Evolutionary conservation across 2,888 invertebrate species (phyloP), one percentile per base, ranked within the genome.

Genomic region (Frankliniella fusca): DNA sequence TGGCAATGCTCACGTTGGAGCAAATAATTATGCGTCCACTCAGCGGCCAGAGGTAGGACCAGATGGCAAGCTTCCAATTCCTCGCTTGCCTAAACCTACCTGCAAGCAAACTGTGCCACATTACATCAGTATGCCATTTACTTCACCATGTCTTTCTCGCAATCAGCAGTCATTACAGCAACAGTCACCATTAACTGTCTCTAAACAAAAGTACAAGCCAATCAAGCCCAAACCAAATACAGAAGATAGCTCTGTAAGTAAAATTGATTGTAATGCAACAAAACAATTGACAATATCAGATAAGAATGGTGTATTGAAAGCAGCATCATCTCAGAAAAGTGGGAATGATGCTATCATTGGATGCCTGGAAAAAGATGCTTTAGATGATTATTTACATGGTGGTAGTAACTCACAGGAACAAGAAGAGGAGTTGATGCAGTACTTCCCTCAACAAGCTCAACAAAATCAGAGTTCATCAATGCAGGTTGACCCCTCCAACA

Each of bases 341-440:
- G 81, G 76, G 27, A 76, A 82, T 83, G 84, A 84, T 28, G 83
- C 84, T 23, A 84, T 84, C 81, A 83, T 85, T 70, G 85, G 83
- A 10, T 84, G 83, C 81, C 82, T 94, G 86, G 94, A 94, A 87
- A 93, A 94, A 85, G 94, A 95, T 88, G 94, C 93, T 84, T 89
- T 95, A 84, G 94, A 94, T 87, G 95, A 94, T 88, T 95, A 95
- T 87, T 90, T 95, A 85, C 93, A 93, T 87, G 93, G 92, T 84
- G 94, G 93, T 84, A 92, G 92, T 85, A 93, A 92, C 87, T 93
- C 93, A 80, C 94, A 94, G 87, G 94, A 94, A 86, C 94, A 94
- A 86, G 95, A 95, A 88, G 95, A 95, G 87, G 95, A 95, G 88
- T 89, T 96, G 85, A 90, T 94, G 87, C 94, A 94, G 89, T 95